Base-by-base conservation (phyloP, 2,888 invertebrate species). In the Chrysotoxum bicinctum region DNA sequence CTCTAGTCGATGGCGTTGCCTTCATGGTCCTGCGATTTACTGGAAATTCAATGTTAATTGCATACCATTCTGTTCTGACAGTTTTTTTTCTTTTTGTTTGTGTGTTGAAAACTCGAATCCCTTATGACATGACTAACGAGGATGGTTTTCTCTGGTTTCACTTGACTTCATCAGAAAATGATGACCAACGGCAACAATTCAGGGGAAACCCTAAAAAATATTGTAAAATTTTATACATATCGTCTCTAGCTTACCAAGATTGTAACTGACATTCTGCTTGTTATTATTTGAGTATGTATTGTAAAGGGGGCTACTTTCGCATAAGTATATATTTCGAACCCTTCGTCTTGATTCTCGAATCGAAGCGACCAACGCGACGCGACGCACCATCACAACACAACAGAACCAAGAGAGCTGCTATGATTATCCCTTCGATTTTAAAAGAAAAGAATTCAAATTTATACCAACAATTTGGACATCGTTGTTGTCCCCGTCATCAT, bases 1-100 rank as follows among this genome's bases (percentile, higher is more conserved):
- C 40, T 19, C 40, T 60, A 14, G 35, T 12, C 21, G 32, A 7
- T 37, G n/a, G 26, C 9, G 26, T 45, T 64, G 45, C 10, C 54
- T 72, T 70, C 70, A 78, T 72, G 78, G 45, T 56, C 62, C 62
- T 73, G 73, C 58, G 66, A 79, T 66, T 66, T 73, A 79, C 73
- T 60, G 73, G 32, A 23, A 58, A 66, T 60, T 35, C 23, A 58
- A 73, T 40, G 56, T 66, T 79, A 73, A 79, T 73, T 66, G 58
- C 37, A 62, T 56, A 45, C 30, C 30, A 62, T 43, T 60, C 40
- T 14, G 35, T 35, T 58, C 26, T 14, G 35, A 35, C 12, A 19
- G 14, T 35, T 45, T 45, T 19, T 26, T 14, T 23, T 26, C n/a
- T 40, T 19, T 21, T 26, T 23, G 6, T 43, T 26, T 30, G 43